Base-by-base conservation (phyloP, 2,888 invertebrate genomes). In the Melangyna quadrimaculata region DNA sequence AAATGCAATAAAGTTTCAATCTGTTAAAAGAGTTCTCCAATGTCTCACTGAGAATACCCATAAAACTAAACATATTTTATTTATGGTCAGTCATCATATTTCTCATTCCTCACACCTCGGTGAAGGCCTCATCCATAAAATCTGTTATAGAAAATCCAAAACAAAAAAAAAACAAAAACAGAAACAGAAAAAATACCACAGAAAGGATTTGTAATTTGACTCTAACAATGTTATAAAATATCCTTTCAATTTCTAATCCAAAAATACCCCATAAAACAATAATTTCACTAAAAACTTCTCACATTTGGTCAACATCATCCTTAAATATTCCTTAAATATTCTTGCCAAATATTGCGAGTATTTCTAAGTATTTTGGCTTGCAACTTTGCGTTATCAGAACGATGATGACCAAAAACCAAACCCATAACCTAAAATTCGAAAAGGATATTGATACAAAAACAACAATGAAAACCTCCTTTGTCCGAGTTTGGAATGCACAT, bases 331-430 rank as follows among this genome's bases (percentile, higher is more conserved):
- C n/a, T n/a, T n/a, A 40, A 37, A 14, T 32, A 59, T 81, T 51
- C 71, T 84, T 84, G 67, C 80, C 72, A 84, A 80, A 80, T 84
- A 69, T 80, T 84, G 48, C 84, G 69, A 72, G 57, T 32, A 69
- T 72, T 84, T 84, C 75, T 40, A 14, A 67, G 84, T 80, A 84
- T 73, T 75, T 57, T 65, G 37, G 19, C 22, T 65, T 27, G 40
- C 51, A 74, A 65, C 2, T 53, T 51, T 10, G 43, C 7, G 43
- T 24, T 43, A 3, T 19, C 27, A 40, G 27, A 32, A 32, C 8
- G 27, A 43, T 59, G 35, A 19, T 40, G 19, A 43, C 27, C 63
- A 29, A n/a, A 48, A 65, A 45, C 51, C 27, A 59, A 43, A 22
- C 67, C 69, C 51, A 78, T 32, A 67, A 29, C 63, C 53, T 63